phyloP scores from a whole-genome alignment of 2,888 invertebrate genomes.

The Leistus spinibarbis region DNA sequence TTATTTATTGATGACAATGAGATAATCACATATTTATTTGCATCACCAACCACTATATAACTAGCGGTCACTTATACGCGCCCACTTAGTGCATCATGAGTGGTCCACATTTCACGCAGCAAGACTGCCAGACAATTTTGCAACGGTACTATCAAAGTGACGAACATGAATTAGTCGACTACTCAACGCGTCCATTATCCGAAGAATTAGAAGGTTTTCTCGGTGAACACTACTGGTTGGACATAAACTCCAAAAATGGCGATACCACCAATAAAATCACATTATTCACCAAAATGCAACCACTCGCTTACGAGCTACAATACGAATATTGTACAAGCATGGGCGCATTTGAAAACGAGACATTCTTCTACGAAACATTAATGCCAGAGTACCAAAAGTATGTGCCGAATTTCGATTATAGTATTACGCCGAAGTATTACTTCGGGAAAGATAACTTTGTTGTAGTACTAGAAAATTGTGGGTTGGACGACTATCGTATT shows the following conservation, averaged over 20 bases:
- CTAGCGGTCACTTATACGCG: too few species aligned
- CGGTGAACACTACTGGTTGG: constrained; percentile 45
- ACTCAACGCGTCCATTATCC: constrained; percentile 37
- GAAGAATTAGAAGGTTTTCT: constrained; percentile 45
- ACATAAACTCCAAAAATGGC: constrained; percentile 38
- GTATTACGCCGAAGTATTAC: constrained; percentile 50
- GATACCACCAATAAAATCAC: constrained; percentile 16
- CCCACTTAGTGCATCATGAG: constrained; percentile 3
- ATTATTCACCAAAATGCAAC: constrained; percentile 40
- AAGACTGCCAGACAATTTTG: constrained; percentile 25
- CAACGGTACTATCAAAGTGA: constrained; percentile 11
- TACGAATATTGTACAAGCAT: constrained; percentile 25
- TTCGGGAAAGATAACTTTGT: constrained; percentile 45
- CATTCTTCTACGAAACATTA: constrained; percentile 36
- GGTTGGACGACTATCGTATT: constrained; percentile 43
- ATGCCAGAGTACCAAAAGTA: constrained; percentile 26
- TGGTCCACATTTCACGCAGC: constrained; percentile 9
- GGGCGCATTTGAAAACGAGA: constrained; percentile 40
- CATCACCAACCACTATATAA: too few species aligned
- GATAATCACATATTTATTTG: not conserved
- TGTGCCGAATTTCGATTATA: constrained; percentile 21
- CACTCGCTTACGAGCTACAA: constrained; percentile 10
- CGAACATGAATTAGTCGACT: constrained; percentile 27
- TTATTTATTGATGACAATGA: not conserved
- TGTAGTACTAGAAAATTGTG: constrained; percentile 52